A percentile compares a stretch with the other conserved stretches of the same genome.
phyloP scores from a whole-genome alignment of 1,140 invertebrate genomes.

The Berghia stephanieae region DNA sequence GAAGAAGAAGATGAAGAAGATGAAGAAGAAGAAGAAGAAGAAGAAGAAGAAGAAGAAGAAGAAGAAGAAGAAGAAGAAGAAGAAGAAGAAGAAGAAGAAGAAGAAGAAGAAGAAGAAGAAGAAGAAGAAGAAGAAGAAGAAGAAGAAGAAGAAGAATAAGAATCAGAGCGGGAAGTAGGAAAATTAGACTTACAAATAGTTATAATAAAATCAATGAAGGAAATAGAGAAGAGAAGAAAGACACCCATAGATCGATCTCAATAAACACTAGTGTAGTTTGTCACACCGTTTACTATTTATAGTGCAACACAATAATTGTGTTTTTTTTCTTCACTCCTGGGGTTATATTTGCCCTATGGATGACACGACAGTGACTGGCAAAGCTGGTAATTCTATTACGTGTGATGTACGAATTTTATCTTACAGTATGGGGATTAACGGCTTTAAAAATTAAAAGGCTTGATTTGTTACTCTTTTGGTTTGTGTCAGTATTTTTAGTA shows the following conservation, averaged over 20 bases:
- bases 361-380: too few relatives aligned
- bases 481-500: too few relatives aligned
- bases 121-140: not conserved
- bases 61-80: not conserved
- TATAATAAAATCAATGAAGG: not conserved
- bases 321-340: too few relatives aligned
- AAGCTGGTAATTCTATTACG: not conserved
- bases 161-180: not conserved
- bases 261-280: too few relatives aligned
- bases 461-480: too few relatives aligned
- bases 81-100: not conserved
- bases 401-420: not conserved
- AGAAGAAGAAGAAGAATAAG: not conserved
- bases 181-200: not conserved
- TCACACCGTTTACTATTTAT: too few relatives aligned
- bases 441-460: constrained; percentile 7
- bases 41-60: not conserved
- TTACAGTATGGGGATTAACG: not conserved
- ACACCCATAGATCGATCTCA: too few relatives aligned
- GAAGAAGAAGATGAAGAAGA: not conserved
- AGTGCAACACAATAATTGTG: too few relatives aligned
- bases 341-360: too few relatives aligned
- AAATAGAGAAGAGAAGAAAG: not conserved
- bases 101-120: not conserved
- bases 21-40: not conserved